phyloP scores from a whole-genome alignment of 2,888 invertebrate species.

The Alsophila aescularia region DNA sequence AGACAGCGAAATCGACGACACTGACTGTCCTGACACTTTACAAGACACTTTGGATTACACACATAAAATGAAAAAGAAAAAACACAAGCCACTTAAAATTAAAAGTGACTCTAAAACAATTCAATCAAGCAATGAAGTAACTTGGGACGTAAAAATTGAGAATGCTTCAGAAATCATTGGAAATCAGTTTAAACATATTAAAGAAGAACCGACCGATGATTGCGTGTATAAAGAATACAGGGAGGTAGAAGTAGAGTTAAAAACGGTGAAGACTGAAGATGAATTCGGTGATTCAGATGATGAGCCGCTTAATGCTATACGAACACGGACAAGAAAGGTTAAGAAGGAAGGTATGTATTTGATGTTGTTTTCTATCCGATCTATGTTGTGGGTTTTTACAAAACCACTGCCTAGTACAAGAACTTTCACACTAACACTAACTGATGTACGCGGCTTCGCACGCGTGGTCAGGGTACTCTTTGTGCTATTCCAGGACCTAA shows the following conservation, averaged over 20 bases:
- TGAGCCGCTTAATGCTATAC: conserved; percentile 55
- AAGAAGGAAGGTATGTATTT: conserved; percentile 6
- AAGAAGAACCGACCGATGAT: conserved; percentile 3
- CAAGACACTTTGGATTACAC: not conserved
- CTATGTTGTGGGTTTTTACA: no score
- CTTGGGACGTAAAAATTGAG: conserved; percentile 1
- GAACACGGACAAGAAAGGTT: conserved; percentile 21
- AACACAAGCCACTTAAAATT: no score
- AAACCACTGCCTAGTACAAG: no score
- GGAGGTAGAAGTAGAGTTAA: conserved; percentile 24
- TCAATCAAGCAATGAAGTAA: not conserved
- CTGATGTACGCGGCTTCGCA: no score
- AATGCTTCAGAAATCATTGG: not conserved
- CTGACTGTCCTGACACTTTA: not conserved
- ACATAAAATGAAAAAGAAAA: not conserved
- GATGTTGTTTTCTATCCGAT: no score
- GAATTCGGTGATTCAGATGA: conserved; percentile 67
- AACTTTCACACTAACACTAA: no score
- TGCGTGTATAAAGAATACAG: conserved; percentile 14
- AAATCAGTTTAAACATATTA: not conserved
- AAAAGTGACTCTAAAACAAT: not conserved
- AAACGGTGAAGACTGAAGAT: conserved; percentile 24
- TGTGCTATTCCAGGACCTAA: no score
- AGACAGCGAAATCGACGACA: not conserved
- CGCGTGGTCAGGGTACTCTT: no score